Conservation (phyloP, 2,888 invertebrate species). For the Dryobota labecula region DNA sequence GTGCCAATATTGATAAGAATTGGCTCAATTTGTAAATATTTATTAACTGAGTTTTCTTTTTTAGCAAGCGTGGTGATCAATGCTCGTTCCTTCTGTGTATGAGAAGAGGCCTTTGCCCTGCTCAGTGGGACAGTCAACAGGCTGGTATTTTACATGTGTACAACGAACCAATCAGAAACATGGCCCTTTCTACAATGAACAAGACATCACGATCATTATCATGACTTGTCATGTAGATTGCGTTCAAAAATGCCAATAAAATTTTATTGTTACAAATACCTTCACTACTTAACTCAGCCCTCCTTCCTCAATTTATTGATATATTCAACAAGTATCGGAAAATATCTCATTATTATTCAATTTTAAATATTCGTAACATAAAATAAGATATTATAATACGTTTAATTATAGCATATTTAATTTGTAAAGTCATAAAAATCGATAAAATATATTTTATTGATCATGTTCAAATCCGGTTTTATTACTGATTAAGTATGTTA, state of each 20-base stretch:
- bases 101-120: background rate
- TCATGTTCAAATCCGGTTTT: conserved; percentile 50
- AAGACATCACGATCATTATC: conserved; percentile 21
- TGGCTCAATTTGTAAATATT: background rate
- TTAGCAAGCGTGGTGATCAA: too few species aligned
- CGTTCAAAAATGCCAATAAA: conserved; percentile 35
- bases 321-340: conserved; percentile 45
- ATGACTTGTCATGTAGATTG: conserved; percentile 13
- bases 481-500: conserved; percentile 23
- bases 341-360: conserved; percentile 47
- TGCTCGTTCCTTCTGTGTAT: too few species aligned
- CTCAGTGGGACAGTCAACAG: background rate
- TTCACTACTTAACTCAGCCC: background rate
- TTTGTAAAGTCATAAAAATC: conserved; percentile 61
- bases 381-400: conserved; percentile 24
- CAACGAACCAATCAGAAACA: background rate
- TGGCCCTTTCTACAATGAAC: conserved; percentile 7
- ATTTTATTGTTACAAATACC: conserved; percentile 40
- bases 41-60: background rate
- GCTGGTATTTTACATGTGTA: background rate
- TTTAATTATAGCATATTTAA: conserved; percentile 48
- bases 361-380: conserved; percentile 31
- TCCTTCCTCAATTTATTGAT: conserved; percentile 38
- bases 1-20: background rate
- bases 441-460: conserved; percentile 62